Evolutionary conservation across 2,797 vertebrate genomes (phyloP).

Genomic region (Neopelma chrysocephalum): DNA sequence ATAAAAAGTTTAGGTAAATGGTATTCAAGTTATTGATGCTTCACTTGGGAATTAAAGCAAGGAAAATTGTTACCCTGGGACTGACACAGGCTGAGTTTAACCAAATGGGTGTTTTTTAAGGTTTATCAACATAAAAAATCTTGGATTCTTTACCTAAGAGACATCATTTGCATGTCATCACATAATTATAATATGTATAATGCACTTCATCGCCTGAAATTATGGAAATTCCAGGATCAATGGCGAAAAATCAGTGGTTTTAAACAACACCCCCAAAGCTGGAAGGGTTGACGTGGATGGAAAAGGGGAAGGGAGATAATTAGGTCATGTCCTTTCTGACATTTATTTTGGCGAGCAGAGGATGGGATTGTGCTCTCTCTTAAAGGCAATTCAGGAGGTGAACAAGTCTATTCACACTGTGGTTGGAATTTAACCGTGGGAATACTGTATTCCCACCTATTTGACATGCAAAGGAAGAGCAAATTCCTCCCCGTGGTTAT

Average conservation of each 20-base stretch:
- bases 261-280: background rate
- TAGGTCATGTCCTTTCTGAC: background rate
- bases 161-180: background rate
- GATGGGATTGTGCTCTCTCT: background rate
- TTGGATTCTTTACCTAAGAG: background rate
- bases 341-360: background rate
- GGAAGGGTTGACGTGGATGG: background rate
- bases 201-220: background rate
- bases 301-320: background rate
- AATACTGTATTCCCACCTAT: background rate
- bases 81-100: background rate
- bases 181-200: background rate
- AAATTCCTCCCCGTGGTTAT: background rate
- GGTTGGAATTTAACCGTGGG: background rate
- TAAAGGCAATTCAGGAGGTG: background rate
- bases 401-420: background rate
- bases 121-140: background rate
- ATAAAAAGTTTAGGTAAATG: background rate
- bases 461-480: background rate
- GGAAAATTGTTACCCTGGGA: background rate
- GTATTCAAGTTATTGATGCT: background rate
- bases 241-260: background rate
- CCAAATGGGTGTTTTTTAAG: background rate
- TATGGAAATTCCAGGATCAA: constrained; percentile 15
- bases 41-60: background rate